Evolutionary conservation across 2,113 vertebrate species (phyloP).

Genomic region (Sclerurus mexicanus): DNA sequence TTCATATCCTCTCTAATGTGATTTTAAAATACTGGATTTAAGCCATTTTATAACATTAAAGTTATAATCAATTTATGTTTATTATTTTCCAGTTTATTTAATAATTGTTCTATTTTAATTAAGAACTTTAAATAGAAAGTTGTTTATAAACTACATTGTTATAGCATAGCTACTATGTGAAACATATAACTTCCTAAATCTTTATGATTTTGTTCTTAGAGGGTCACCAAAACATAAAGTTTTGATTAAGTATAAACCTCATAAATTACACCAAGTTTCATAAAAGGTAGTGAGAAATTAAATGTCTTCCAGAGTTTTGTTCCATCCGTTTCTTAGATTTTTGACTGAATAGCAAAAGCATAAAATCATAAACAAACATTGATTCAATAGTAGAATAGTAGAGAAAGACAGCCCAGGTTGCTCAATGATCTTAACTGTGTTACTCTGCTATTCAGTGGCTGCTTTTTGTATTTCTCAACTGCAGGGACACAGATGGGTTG

Average conservation of each 20-base stretch:
- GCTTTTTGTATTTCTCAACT: background rate
- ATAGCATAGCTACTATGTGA: background rate
- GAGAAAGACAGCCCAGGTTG: background rate
- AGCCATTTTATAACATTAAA: background rate
- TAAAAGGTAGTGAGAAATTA: background rate
- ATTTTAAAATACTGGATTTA: conserved; percentile 2
- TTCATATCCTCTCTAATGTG: background rate
- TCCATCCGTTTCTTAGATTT: background rate
- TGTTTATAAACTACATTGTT: background rate
- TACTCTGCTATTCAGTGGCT: background rate
- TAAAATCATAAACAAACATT: background rate
- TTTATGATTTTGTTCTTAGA: background rate
- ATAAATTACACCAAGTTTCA: background rate
- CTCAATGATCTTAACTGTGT: background rate
- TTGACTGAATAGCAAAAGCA: background rate
- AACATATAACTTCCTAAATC: background rate
- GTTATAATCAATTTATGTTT: background rate
- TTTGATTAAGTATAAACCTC: background rate
- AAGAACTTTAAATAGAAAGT: background rate
- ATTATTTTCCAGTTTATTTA: conserved; percentile 3
- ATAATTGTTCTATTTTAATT: conserved; percentile 9
- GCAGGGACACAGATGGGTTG: background rate
- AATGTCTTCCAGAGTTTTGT: background rate
- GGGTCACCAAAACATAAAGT: background rate
- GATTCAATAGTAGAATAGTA: background rate